A percentile compares a stretch with the other conserved stretches of the same genome.
These are phyloP conservation scores for Serilophus lunatus DNA, from an alignment of 2,113 vertebrate species.

Conservation along the genomic window DNA sequence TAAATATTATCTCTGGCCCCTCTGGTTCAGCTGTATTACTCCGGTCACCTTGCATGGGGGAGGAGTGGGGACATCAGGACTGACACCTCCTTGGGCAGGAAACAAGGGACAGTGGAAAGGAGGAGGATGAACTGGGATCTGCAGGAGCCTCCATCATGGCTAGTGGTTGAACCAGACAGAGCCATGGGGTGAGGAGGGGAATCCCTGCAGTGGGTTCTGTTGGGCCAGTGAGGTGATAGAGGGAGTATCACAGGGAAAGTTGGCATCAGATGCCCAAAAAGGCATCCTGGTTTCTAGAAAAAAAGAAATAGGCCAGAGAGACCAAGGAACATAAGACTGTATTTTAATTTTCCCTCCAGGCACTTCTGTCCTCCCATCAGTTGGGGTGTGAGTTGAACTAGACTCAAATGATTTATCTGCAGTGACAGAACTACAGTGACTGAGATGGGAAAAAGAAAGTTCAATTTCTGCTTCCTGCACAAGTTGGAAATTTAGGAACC, in stretches of 20 bases:
- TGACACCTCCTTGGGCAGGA: not conserved
- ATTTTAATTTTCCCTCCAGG: not conserved
- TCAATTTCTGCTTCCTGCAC: not conserved
- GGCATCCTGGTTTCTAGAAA: not conserved
- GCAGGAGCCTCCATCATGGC: not conserved
- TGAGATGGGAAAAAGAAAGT: not conserved
- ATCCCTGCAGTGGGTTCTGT: not conserved
- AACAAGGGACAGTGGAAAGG: not conserved
- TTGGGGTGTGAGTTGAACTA: not conserved
- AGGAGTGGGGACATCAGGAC: not conserved
- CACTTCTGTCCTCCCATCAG: not conserved
- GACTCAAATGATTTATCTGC: not conserved
- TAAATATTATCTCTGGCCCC: not conserved
- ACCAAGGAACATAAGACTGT: not conserved
- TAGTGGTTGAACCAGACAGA: not conserved
- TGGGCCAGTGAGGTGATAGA: fast-evolving
- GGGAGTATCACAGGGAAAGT: not conserved
- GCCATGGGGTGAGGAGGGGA: not conserved
- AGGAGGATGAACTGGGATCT: not conserved
- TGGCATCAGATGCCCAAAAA: not conserved
- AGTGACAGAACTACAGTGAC: not conserved
- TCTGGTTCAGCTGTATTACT: not conserved
- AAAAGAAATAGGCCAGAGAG: not conserved
- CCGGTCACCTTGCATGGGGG: not conserved
- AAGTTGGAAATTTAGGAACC: not conserved